Conservation (phyloP, 2,113 vertebrate genomes). For the Pachycephala philippinensis region DNA sequence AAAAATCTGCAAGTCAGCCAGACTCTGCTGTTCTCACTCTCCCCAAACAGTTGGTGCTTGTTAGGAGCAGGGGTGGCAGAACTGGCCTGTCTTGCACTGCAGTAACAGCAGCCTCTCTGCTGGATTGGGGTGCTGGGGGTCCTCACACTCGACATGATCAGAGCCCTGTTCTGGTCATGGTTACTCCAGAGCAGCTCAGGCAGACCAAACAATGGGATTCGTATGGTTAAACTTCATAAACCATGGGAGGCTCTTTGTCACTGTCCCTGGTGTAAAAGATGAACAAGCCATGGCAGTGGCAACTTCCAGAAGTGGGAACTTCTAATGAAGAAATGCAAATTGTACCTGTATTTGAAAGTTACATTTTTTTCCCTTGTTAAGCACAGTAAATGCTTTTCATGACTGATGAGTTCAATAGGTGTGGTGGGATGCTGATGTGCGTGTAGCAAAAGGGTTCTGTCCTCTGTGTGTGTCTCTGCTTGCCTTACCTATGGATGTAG, state of each 20-base stretch:
- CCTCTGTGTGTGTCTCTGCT: background rate
- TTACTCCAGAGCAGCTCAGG: background rate
- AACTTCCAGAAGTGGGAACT: background rate
- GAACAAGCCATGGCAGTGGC: background rate
- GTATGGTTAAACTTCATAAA: background rate
- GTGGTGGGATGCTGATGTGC: background rate
- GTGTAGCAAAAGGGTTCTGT: background rate
- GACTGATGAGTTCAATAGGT: background rate
- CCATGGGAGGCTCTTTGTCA: background rate
- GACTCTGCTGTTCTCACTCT: background rate
- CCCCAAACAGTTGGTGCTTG: background rate
- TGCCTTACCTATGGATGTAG: background rate
- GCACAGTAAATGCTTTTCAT: background rate
- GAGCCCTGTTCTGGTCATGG: background rate
- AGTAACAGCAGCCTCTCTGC: background rate
- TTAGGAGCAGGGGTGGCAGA: background rate
- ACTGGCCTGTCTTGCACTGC: background rate
- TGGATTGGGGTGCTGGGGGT: rapidly evolving
- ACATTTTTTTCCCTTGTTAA: background rate
- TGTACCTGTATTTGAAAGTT: background rate
- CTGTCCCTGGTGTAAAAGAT: background rate
- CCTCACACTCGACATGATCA: rapidly evolving
- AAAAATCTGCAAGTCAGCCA: background rate
- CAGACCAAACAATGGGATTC: background rate
- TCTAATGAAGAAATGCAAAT: background rate